Percentiles rank a stretch among this genome's conserved stretches.
phyloP scores from a whole-genome alignment of 1,140 invertebrate species.

The Oncopeltus fasciatus region DNA sequence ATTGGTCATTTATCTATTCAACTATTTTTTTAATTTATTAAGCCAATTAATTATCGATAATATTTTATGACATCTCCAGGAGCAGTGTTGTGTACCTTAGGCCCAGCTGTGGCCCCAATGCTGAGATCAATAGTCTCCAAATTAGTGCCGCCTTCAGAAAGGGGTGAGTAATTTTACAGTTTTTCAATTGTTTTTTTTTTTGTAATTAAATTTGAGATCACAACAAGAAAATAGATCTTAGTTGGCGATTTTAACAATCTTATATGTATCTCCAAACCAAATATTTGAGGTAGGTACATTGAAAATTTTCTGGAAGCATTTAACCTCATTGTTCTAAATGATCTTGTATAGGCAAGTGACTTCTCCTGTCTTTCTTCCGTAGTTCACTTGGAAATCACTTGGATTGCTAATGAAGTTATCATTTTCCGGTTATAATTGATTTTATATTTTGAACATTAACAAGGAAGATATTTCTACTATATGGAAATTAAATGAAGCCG shows the following conservation, averaged over 20 bases:
- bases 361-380: too few species aligned
- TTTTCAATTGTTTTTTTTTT: neutral
- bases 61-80: too few species aligned
- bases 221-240: neutral
- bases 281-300: neutral
- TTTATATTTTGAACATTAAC: too few species aligned
- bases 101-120: constrained; percentile 55
- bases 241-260: neutral
- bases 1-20: too few species aligned
- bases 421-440: too few species aligned
- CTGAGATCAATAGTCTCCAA: constrained; percentile 61
- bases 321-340: neutral
- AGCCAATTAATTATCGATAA: too few species aligned
- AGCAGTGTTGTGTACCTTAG: constrained; percentile 46
- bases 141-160: constrained; percentile 44
- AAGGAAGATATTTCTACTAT: too few species aligned
- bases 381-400: too few species aligned
- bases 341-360: neutral
- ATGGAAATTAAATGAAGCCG: too few species aligned
- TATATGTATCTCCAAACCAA: too few species aligned
- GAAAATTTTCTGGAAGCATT: neutral
- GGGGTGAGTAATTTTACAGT: constrained; percentile 35
- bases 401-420: too few species aligned
- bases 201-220: neutral
- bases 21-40: too few species aligned